Percentiles rank a stretch among this genome's conserved stretches.
These are phyloP conservation scores for Fulica atra DNA, from an alignment of 2,113 vertebrate species.

Conservation along the genomic window DNA sequence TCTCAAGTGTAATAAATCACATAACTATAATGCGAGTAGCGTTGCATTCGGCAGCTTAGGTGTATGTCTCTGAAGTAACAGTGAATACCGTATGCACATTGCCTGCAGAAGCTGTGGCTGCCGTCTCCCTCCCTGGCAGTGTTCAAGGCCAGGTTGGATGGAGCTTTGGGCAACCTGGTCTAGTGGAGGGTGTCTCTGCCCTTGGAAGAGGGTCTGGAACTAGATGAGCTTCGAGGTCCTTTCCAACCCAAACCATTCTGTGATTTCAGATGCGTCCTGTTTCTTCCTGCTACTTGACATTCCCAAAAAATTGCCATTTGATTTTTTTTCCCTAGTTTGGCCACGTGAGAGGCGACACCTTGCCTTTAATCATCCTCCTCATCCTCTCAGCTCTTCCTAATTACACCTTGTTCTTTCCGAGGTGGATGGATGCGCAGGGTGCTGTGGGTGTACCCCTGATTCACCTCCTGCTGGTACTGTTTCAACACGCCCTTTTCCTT, in stretches of 20 bases:
- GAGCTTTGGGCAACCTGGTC: too few species aligned
- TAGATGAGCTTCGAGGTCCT: too few species aligned
- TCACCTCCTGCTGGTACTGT: not conserved
- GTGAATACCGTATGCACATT: too few species aligned
- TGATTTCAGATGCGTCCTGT: not conserved
- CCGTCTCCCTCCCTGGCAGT: too few species aligned
- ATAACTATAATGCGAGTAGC: rapidly evolving
- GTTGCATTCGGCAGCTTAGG: not conserved
- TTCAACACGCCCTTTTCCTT: constrained; percentile 39
- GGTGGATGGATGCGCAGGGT: not conserved
- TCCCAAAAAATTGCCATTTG: not conserved
- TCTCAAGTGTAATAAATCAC: not conserved
- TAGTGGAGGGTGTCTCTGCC: too few species aligned
- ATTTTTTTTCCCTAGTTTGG: not conserved
- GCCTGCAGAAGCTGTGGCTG: too few species aligned
- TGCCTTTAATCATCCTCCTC: constrained; percentile 1
- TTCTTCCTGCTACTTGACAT: not conserved
- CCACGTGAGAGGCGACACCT: not conserved
- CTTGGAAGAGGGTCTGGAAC: too few species aligned
- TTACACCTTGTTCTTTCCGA: not conserved
- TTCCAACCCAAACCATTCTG: too few species aligned
- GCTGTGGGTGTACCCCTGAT: not conserved
- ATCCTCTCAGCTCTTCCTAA: not conserved
- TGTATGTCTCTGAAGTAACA: not conserved
- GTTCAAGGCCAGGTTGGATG: too few species aligned